These are phyloP conservation scores for Leucopternis melanops DNA, from an alignment of 2,113 vertebrate species.

Conservation along the genomic window DNA sequence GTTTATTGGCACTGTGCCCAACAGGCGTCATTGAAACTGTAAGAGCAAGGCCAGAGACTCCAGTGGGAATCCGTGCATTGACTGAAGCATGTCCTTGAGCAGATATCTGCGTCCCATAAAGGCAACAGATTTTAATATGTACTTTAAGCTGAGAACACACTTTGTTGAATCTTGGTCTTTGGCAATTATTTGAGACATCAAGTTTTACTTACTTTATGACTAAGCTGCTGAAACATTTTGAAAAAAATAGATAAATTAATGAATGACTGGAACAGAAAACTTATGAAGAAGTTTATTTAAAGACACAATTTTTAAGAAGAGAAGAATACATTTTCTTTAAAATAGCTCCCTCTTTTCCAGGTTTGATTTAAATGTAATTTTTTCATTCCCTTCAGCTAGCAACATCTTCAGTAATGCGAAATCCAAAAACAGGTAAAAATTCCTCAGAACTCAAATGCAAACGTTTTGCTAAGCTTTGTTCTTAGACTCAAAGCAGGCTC, in stretches of 20 bases:
- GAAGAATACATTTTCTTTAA: neutral
- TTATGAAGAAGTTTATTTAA: neutral
- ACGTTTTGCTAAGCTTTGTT: neutral
- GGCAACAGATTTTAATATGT: slow-evolving; percentile 25
- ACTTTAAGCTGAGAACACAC: neutral
- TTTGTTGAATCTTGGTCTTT: neutral
- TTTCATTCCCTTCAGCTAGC: neutral
- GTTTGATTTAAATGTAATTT: neutral
- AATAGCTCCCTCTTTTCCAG: neutral
- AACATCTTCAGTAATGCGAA: neutral
- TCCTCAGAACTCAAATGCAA: neutral
- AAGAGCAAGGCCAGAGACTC: neutral
- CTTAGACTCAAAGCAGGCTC: neutral
- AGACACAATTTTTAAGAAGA: neutral
- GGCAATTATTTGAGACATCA: neutral
- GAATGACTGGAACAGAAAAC: neutral
- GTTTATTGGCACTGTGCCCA: neutral
- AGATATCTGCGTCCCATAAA: slow-evolving; percentile 6
- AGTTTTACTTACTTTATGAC: neutral
- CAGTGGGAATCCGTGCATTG: slow-evolving; percentile 17
- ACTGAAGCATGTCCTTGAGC: slow-evolving; percentile 23
- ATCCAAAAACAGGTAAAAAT: neutral
- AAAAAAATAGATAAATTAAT: neutral
- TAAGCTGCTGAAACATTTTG: neutral
- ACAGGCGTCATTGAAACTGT: slow-evolving; percentile 18